Conservation (phyloP, 1,140 invertebrate genomes). For the Lordiphosa clarofinis region DNA sequence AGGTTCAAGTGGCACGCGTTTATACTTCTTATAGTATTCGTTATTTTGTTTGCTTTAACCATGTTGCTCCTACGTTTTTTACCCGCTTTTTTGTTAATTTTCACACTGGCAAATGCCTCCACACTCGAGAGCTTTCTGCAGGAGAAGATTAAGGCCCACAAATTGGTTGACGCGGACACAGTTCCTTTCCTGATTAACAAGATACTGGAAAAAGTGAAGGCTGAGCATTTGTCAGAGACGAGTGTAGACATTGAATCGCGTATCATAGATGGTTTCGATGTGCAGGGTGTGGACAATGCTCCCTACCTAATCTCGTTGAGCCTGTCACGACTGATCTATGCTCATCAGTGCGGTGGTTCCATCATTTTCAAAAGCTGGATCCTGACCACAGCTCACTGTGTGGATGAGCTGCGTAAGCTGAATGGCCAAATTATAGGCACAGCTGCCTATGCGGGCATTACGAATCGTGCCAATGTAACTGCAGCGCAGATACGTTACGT, state of each 20-base stretch:
- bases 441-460: slow-evolving; percentile 58
- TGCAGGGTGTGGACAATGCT: slow-evolving; percentile 77
- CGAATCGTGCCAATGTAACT: slow-evolving; percentile 50
- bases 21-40: slow-evolving; percentile 9
- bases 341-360: slow-evolving; percentile 83
- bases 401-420: slow-evolving; percentile 32
- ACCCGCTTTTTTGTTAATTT: neutral
- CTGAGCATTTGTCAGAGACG: neutral
- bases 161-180: neutral
- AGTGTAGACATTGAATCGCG: slow-evolving; percentile 23
- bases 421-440: slow-evolving; percentile 43
- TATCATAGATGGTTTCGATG: slow-evolving; percentile 58
- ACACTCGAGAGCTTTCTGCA: slow-evolving; percentile 15
- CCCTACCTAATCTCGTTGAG: slow-evolving; percentile 83
- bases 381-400: slow-evolving; percentile 82
- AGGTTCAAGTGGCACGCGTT: slow-evolving; percentile 4
- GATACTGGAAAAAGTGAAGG: slow-evolving; percentile 1
- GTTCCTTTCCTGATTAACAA: slow-evolving; percentile 12
- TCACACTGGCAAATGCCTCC: slow-evolving; percentile 3
- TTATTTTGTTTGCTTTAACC: slow-evolving; percentile 39
- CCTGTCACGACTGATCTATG: slow-evolving; percentile 79
- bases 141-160: slow-evolving; percentile 13
- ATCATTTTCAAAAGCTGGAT: slow-evolving; percentile 83
- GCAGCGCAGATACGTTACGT: slow-evolving; percentile 60
- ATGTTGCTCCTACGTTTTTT: slow-evolving; percentile 17